Conservation (phyloP, 23 tunicate species). For the Oikopleura dioica region DNA sequence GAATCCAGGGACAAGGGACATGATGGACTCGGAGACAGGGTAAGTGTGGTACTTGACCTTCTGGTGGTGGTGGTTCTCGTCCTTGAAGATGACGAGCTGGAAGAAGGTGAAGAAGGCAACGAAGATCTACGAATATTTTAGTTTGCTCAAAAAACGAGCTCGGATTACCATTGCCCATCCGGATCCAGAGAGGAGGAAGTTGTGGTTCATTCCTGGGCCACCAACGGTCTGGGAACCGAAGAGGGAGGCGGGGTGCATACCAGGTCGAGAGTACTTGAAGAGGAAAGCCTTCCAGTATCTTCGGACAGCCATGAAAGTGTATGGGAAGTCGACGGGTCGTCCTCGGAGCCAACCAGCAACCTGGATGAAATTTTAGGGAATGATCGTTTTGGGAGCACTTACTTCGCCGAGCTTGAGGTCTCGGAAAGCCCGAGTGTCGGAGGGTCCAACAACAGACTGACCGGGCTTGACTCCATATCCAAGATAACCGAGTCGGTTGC, state of each 20-base stretch:
- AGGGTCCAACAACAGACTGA: background rate
- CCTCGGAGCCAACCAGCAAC: background rate
- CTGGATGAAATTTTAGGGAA: background rate
- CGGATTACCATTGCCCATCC: background rate
- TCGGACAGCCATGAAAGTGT: background rate
- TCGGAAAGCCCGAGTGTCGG: background rate
- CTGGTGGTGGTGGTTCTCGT: background rate
- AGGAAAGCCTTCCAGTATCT: background rate
- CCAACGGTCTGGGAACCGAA: background rate
- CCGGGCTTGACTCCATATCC: constrained; percentile 1
- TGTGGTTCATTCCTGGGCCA: background rate
- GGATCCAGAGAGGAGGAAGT: constrained; percentile 1
- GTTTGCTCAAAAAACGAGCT: background rate
- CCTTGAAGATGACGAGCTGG: background rate
- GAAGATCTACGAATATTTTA: background rate
- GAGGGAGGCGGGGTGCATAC: constrained; percentile 4
- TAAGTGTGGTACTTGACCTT: background rate
- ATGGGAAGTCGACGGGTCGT: background rate
- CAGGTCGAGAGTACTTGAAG: constrained; percentile 9
- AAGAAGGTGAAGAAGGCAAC: background rate
- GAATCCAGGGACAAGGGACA: background rate
- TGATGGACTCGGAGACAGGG: background rate
- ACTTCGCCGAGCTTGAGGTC: constrained; percentile 2
- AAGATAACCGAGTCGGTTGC: constrained; percentile 6
- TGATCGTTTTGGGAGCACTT: background rate